A percentile compares a stretch with the other conserved stretches of the same genome.
Evolutionary conservation across 2,113 vertebrate genomes (phyloP).

Genomic region (Saimiri boliviensis): DNA sequence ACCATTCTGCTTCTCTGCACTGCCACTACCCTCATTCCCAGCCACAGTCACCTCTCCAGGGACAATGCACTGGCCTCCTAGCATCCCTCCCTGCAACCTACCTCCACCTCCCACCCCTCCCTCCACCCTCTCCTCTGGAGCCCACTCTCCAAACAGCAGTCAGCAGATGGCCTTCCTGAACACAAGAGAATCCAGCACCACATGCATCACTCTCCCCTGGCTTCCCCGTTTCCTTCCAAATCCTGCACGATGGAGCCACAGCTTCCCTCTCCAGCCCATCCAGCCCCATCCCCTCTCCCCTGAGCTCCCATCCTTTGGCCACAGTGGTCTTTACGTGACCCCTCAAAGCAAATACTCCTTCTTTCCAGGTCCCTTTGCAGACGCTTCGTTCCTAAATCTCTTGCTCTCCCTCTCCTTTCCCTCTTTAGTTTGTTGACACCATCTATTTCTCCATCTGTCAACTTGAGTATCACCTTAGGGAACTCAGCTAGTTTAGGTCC

Average conservation of each 20-base stretch:
- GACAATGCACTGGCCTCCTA: not conserved
- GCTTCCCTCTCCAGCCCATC: not conserved
- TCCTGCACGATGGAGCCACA: not conserved
- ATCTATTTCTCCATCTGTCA: not conserved
- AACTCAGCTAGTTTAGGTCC: not conserved
- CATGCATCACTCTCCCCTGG: no score
- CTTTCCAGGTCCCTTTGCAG: not conserved
- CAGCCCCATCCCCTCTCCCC: rapidly evolving
- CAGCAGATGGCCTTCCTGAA: not conserved
- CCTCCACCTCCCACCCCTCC: not conserved
- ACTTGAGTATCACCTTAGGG: not conserved
- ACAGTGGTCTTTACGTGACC: not conserved
- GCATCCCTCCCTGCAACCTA: not conserved
- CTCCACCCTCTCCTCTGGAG: not conserved
- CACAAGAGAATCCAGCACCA: not conserved
- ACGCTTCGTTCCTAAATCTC: not conserved
- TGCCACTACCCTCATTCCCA: rapidly evolving
- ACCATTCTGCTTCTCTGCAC: not conserved
- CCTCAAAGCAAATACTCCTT: not conserved
- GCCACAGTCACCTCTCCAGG: not conserved
- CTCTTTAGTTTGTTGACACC: not conserved
- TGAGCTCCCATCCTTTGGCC: not conserved
- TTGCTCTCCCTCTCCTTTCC: not conserved
- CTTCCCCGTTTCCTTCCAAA: not conserved
- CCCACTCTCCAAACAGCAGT: not conserved